Evolutionary conservation across 2,113 vertebrate genomes (phyloP).

Genomic region (Oophaga pumilio): DNA sequence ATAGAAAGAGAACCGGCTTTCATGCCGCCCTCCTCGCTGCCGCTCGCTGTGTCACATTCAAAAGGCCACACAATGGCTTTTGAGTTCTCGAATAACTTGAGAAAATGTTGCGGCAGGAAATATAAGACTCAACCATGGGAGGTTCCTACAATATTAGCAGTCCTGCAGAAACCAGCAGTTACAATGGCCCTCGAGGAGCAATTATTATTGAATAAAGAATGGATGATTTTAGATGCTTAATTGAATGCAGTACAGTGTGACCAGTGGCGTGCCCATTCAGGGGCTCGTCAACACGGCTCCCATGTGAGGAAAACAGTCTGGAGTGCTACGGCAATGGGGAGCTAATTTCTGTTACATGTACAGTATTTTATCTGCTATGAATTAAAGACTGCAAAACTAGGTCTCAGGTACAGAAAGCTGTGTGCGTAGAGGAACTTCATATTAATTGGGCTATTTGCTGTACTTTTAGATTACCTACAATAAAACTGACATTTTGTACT

Average conservation of each 20-base stretch:
- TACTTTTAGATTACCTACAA: background rate
- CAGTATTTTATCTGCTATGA: background rate
- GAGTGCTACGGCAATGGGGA: background rate
- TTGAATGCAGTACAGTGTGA: background rate
- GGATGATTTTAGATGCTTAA: background rate
- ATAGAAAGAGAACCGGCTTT: background rate
- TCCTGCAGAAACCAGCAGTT: background rate
- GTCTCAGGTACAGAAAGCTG: too few relatives aligned
- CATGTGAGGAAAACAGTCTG: background rate
- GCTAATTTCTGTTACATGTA: background rate
- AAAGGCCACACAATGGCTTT: conserved; percentile 2
- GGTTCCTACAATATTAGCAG: background rate
- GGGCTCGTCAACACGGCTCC: background rate
- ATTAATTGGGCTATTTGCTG: background rate
- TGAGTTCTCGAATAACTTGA: background rate
- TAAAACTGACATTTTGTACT: too few relatives aligned
- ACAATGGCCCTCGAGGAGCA: background rate
- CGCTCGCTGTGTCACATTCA: background rate
- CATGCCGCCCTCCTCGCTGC: background rate
- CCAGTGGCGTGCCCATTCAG: background rate
- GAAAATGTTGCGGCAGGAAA: conserved; percentile 7
- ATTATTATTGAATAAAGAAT: conserved; percentile 31
- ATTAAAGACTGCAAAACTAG: background rate
- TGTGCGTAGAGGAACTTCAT: background rate
- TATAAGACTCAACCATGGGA: background rate